Percentiles rank a stretch among this genome's conserved stretches.
Conservation (phyloP, 2,888 invertebrate species). For the Drosophila formosana region DNA sequence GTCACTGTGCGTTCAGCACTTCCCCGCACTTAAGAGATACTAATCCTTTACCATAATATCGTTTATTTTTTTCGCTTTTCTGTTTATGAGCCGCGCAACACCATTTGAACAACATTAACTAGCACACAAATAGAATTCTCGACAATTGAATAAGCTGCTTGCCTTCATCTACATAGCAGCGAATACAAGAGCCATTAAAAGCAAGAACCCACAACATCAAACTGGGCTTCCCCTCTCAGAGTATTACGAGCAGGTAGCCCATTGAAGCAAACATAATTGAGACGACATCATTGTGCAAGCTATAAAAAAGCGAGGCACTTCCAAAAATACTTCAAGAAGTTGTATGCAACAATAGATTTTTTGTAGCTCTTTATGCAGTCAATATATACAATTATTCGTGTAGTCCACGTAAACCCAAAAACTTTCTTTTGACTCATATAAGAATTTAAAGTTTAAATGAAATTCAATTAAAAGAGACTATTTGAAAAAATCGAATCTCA, state of each 20-base stretch:
- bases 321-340: not conserved
- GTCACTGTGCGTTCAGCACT: conserved; percentile 51
- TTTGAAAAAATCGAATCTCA: too few relatives aligned
- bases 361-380: too few relatives aligned
- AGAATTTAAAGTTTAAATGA: too few relatives aligned
- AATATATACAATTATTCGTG: too few relatives aligned
- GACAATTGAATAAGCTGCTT: conserved; percentile 39
- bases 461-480: too few relatives aligned
- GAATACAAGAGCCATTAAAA: conserved; percentile 9
- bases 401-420: too few relatives aligned
- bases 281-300: not conserved
- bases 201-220: not conserved
- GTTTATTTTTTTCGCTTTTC: conserved; percentile 32
- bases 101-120: not conserved
- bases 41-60: conserved; percentile 62
- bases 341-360: too few relatives aligned
- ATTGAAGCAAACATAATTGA: conserved; percentile 4
- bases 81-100: conserved; percentile 13
- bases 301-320: not conserved
- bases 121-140: conserved; percentile 13
- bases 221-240: conserved; percentile 5
- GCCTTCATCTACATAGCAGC: conserved; percentile 17
- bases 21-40: conserved; percentile 46
- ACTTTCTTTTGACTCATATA: too few relatives aligned
- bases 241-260: not conserved